phyloP scores from a whole-genome alignment of 2,888 invertebrate genomes.

The Callyntrura sp. region DNA sequence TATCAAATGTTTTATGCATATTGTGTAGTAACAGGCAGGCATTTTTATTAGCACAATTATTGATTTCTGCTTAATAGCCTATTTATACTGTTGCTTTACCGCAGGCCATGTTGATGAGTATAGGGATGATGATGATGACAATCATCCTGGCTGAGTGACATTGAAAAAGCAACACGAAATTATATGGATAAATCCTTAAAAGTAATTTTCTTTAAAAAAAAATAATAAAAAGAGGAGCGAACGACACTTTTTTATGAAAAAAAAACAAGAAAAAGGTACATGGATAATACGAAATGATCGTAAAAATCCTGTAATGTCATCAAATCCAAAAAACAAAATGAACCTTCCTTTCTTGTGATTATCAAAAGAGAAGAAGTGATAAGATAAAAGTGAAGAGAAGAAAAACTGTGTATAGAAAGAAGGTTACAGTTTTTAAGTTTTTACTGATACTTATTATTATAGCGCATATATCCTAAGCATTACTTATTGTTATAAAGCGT shows the following conservation, averaged over 20 bases:
- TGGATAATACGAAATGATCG: constrained; percentile 38
- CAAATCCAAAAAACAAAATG: constrained; percentile 43
- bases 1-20: constrained; percentile 32
- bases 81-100: constrained; percentile 29
- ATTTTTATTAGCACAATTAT: constrained; percentile 66
- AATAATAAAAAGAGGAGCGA: constrained; percentile 49
- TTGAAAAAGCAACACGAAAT: constrained; percentile 21
- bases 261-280: constrained; percentile 28
- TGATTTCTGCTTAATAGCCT: constrained; percentile 57
- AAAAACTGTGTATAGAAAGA: constrained; percentile 23
- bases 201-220: constrained; percentile 13
- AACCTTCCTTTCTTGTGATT: constrained; percentile 53
- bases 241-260: constrained; percentile 29
- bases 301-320: constrained; percentile 61
- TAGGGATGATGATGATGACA: neutral
- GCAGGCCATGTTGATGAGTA: neutral
- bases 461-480: constrained; percentile 46
- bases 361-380: constrained; percentile 57
- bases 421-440: constrained; percentile 49
- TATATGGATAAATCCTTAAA: constrained; percentile 23
- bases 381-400: constrained; percentile 47
- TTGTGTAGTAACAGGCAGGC: constrained; percentile 23
- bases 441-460: neutral
- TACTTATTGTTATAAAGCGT: constrained; percentile 70
- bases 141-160: neutral